Percentiles rank a stretch among this genome's conserved stretches.
These are phyloP conservation scores for Anguilla megastoma DNA, from an alignment of 2,797 vertebrate species.

Conservation along the genomic window DNA sequence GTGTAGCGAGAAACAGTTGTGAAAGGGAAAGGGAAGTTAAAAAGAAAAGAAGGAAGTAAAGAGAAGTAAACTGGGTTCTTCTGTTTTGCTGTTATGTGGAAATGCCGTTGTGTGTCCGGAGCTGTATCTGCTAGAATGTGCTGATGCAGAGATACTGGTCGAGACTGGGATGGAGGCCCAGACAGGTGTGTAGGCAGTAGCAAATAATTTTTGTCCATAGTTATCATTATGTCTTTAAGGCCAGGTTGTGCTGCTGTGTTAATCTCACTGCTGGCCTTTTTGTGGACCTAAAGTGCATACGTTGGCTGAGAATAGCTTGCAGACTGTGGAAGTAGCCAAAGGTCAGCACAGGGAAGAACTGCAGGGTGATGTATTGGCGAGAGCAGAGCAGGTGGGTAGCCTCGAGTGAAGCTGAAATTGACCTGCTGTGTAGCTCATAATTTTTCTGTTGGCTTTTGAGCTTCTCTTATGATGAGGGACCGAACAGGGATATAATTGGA, in stretches of 20 bases:
- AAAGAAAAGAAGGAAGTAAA: no score
- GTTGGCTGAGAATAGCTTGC: background rate
- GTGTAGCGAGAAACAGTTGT: no score
- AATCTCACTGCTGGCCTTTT: background rate
- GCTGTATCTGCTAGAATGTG: background rate
- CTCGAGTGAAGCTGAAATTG: conserved; percentile 1
- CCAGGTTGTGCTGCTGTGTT: background rate
- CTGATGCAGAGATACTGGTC: background rate
- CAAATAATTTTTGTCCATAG: background rate
- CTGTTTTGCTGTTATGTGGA: no score
- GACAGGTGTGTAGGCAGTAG: background rate
- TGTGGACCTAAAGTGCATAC: background rate
- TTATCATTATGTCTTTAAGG: background rate
- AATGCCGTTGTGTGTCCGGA: no score
- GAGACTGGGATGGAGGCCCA: background rate
- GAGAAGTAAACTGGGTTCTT: no score
- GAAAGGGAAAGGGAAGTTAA: no score
- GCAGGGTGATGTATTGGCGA: background rate
- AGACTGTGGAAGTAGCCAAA: background rate
- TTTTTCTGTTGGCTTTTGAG: background rate
- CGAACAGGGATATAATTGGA: background rate
- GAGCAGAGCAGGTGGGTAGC: background rate
- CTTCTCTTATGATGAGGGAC: background rate
- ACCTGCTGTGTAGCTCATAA: background rate
- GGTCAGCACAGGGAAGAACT: background rate